Evolutionary conservation across 2,888 invertebrate genomes (phyloP), one percentile per base, ranked within the genome.

Genomic region (Himalopsyche kuldschensis): DNA sequence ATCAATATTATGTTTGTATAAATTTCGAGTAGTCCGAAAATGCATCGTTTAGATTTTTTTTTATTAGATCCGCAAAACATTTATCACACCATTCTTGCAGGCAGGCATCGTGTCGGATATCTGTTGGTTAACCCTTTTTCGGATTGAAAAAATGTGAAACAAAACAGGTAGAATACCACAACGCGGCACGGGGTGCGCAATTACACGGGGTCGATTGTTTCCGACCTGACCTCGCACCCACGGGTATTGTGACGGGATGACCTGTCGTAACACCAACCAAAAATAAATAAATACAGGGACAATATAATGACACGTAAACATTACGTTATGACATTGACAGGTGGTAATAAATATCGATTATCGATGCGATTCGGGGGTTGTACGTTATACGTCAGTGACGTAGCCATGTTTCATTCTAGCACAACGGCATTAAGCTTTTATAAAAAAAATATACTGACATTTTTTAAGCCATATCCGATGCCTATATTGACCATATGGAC

Each of bases 301-400:
- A 41, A 41, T 41, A 41, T 1, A 3, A 63, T 63, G n/a, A 20
- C 27, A 80, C 63, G 20, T 24, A 24, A 41, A 30, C 27, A 63
- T 63, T 55, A 48, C 24, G 75, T 80, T 27, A 80, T 80, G 75
- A 3, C 75, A 32, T 80, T 48, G 80, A 69, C 75, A 76, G 75
- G 75, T 46, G 75, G 75, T 27, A 35, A 75, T 75, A 41, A 80
- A 76, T 47, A 75, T 80, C 80, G 63, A 63, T 24, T 10, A 24
- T 63, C 69, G 69, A 69, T 69, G 69, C 27, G 15, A 27, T 69
- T 27, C 10, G 15, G 27, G 27, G 69, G n/a, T n/a, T n/a, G n/a
- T n/a, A n/a, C n/a, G n/a, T 4, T 69, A 69, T 30, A 27, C 30
- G 20, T 27, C 27, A 69, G 27, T 27, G 27, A 30, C 30, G 27